Evolutionary conservation across 2,797 vertebrate genomes (phyloP), one percentile per base, ranked within the genome.

Genomic region (Antennarius maculatus): DNA sequence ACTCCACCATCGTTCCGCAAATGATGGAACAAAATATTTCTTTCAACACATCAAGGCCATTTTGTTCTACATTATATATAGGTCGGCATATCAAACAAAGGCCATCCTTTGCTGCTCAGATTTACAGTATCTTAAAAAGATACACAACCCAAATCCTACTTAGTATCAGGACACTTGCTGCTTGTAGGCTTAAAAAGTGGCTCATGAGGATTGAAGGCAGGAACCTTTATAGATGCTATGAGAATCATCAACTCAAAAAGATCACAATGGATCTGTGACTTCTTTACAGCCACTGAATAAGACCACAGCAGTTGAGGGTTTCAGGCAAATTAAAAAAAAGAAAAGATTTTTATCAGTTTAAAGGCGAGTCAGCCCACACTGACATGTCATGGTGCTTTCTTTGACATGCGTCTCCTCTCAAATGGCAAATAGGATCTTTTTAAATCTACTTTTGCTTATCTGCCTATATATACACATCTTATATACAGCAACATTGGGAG

Each of bases 391-490:
- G 3, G 8, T 48, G 18, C 29, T 62, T 58, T 42, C 49, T 62
- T 29, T 27, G 18, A 72, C 18, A 49, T 1, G 27, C n/a, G 0
- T 78, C 47, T 49, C 54, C 51, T 76, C 81, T 82, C 71, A 70
- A 70, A 71, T 66, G 52, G 46, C 43, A 54, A 41, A 34, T 71
- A 72, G 76, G 48, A 58, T 77, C 61, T 71, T 75, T 41, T 67
- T 69, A 48, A 48, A 62, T 69, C 77, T 59, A 69, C 57, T 65
- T 73, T 64, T 64, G 48, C 54, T 69, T 77, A 74, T 74, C 67
- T 54, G 69, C 50, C 42, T 92, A 85, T 92, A 48, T 91, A 85
- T 92, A 48, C 91, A 93, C 91, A 92, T 72, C 12, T 7, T 89
- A 88, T 90, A 75, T 89, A 90, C 87, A 92, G 59, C 79, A 47